phyloP scores from a whole-genome alignment of 2,797 vertebrate genomes.

The Crax fasciolata region DNA sequence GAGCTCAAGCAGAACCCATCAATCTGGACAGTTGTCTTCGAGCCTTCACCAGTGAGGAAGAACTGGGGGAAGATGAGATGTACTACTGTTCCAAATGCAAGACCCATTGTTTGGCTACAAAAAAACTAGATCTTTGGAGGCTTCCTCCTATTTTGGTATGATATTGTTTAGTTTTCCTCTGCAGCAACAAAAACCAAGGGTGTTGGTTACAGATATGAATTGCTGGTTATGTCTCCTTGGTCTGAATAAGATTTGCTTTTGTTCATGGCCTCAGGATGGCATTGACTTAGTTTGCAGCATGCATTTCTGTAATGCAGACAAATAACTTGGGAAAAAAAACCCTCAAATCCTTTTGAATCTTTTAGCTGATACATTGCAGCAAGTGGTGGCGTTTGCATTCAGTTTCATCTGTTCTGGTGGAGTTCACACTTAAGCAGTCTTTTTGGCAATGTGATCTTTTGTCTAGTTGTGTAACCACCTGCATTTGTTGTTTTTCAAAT shows the following conservation, averaged over 20 bases:
- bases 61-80: constrained; percentile 97
- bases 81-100: constrained; percentile 99
- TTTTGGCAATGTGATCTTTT: not conserved
- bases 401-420: not conserved
- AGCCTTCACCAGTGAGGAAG: constrained; percentile 97
- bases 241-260: not conserved
- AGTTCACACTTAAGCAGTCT: not conserved
- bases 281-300: not conserved
- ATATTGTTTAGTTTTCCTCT: not conserved
- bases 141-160: constrained; percentile 95
- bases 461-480: not conserved
- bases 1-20: constrained; percentile 97
- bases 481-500: not conserved
- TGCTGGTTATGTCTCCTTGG: not conserved
- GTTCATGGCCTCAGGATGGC: not conserved
- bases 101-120: constrained; percentile 95
- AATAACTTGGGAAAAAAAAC: not conserved
- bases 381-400: not conserved
- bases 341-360: not conserved
- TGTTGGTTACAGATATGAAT: not conserved
- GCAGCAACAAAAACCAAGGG: not conserved
- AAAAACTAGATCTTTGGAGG: constrained; percentile 99
- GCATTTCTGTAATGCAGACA: not conserved
- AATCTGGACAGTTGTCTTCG: constrained; percentile 96
- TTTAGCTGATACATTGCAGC: not conserved